Evolutionary conservation across 1,140 invertebrate species (phyloP).

Genomic region (Oppia nitens): DNA sequence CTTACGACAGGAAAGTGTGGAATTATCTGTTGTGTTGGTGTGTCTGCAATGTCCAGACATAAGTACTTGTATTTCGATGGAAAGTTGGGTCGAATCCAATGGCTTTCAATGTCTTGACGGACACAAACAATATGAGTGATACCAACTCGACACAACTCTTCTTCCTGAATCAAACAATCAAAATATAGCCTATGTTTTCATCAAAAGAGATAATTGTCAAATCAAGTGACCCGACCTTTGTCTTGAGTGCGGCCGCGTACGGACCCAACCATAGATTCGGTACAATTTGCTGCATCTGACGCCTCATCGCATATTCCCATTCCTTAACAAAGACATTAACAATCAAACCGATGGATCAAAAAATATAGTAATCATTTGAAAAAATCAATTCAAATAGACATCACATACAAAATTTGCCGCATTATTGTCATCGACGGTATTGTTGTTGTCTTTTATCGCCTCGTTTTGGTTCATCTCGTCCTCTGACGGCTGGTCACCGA

Average conservation of each 20-base stretch:
- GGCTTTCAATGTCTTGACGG: slow-evolving; percentile 42
- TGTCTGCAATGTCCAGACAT: slow-evolving; percentile 46
- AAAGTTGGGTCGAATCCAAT: slow-evolving; percentile 49
- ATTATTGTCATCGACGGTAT: too few species aligned
- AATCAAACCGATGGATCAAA: too few species aligned
- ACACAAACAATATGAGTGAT: slow-evolving; percentile 55
- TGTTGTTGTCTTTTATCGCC: too few species aligned
- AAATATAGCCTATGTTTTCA: slow-evolving; percentile 22
- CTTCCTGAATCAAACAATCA: slow-evolving; percentile 33
- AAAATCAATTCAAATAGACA: too few species aligned
- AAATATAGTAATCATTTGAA: too few species aligned
- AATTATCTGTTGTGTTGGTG: slow-evolving; percentile 48
- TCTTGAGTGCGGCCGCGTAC: slow-evolving; percentile 33
- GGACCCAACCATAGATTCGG: slow-evolving; percentile 49
- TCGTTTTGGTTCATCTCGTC: too few species aligned
- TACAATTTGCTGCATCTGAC: slow-evolving; percentile 35
- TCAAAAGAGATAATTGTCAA: slow-evolving; percentile 12
- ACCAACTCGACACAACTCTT: slow-evolving; percentile 23
- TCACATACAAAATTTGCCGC: too few species aligned
- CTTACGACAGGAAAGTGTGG: slow-evolving; percentile 41
- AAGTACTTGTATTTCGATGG: slow-evolving; percentile 45
- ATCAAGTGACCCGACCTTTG: slow-evolving; percentile 27
- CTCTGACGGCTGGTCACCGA: too few species aligned
- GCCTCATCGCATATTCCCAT: slow-evolving; percentile 14
- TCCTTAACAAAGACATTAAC: too few species aligned